A percentile compares a stretch with the other conserved stretches of the same genome.
Evolutionary conservation across 2,888 invertebrate genomes (phyloP).

Genomic region (Thereva unica): DNA sequence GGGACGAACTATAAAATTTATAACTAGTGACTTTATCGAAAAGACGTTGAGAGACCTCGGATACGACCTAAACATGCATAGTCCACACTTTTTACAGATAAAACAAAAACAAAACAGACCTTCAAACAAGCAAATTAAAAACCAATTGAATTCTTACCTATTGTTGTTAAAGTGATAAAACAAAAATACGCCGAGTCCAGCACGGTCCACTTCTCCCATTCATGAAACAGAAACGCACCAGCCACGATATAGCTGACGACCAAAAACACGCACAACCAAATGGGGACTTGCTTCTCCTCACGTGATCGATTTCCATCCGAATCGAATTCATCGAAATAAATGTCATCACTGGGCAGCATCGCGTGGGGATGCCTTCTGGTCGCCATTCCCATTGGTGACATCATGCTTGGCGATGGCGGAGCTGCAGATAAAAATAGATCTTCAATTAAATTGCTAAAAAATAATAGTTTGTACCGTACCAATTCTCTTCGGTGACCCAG

Average conservation of each 20-base stretch:
- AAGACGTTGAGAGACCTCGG: no score
- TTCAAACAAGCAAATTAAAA: background rate
- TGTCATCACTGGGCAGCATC: slow-evolving; percentile 63
- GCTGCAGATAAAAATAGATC: slow-evolving; percentile 25
- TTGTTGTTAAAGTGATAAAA: slow-evolving; percentile 91
- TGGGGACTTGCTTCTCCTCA: slow-evolving; percentile 74
- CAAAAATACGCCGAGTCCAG: slow-evolving; percentile 91
- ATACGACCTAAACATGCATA: no score
- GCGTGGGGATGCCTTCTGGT: slow-evolving; percentile 62
- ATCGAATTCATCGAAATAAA: slow-evolving; percentile 64
- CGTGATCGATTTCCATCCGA: slow-evolving; percentile 54
- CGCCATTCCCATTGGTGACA: slow-evolving; percentile 71
- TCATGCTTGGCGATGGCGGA: slow-evolving; percentile 64
- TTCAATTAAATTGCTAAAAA: slow-evolving; percentile 13
- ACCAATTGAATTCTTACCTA: slow-evolving; percentile 59
- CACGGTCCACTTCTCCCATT: slow-evolving; percentile 85
- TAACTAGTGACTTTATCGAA: no score
- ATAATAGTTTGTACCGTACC: background rate
- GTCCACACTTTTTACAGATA: no score
- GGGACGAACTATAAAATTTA: no score
- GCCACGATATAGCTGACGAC: slow-evolving; percentile 88
- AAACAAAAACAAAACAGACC: background rate
- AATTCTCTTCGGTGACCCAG: slow-evolving; percentile 4
- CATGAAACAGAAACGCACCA: slow-evolving; percentile 82
- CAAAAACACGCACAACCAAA: slow-evolving; percentile 85